phyloP scores from a whole-genome alignment of 1,140 invertebrate genomes.

The Coenobita brevimanus region DNA sequence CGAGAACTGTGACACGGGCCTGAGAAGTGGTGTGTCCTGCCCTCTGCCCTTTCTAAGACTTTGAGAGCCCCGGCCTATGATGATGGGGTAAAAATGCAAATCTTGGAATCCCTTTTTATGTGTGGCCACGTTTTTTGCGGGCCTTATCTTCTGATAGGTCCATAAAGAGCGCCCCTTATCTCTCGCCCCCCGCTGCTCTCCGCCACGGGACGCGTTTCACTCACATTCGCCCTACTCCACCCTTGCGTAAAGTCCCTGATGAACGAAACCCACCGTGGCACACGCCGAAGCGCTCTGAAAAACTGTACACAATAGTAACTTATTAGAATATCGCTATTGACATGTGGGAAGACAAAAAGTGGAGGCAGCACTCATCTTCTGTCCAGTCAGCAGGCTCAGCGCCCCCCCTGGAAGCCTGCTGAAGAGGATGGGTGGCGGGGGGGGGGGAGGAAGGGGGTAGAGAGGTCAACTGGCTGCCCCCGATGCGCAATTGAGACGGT shows the following conservation, averaged over 20 bases:
- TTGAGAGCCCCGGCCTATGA: slow-evolving; percentile 62
- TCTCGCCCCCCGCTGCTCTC: slow-evolving; percentile 27
- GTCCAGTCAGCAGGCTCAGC: slow-evolving; percentile 44
- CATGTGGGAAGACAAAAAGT: slow-evolving; percentile 61
- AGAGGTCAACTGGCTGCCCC: slow-evolving; percentile 44
- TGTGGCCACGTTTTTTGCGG: slow-evolving; percentile 62
- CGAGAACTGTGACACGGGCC: too few species aligned
- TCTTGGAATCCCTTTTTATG: slow-evolving; percentile 64
- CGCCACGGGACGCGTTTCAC: slow-evolving; percentile 32
- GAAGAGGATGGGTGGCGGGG: too few species aligned
- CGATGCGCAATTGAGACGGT: slow-evolving; percentile 55
- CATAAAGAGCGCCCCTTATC: slow-evolving; percentile 64
- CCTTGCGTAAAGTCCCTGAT: not conserved
- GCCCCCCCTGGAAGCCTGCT: not conserved
- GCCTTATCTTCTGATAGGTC: slow-evolving; percentile 65
- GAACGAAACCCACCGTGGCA: slow-evolving; percentile 36
- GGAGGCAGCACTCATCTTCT: slow-evolving; percentile 45
- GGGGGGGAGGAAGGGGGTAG: not conserved
- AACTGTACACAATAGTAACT: slow-evolving; percentile 53
- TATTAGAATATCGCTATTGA: slow-evolving; percentile 67
- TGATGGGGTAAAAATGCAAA: slow-evolving; percentile 67
- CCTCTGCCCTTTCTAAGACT: slow-evolving; percentile 61
- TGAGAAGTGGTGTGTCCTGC: too few species aligned
- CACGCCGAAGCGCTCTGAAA: slow-evolving; percentile 14
- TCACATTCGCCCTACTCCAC: slow-evolving; percentile 16